Evolutionary conservation across 2,113 vertebrate genomes (phyloP).

Genomic region (Amblyornis subalaris): DNA sequence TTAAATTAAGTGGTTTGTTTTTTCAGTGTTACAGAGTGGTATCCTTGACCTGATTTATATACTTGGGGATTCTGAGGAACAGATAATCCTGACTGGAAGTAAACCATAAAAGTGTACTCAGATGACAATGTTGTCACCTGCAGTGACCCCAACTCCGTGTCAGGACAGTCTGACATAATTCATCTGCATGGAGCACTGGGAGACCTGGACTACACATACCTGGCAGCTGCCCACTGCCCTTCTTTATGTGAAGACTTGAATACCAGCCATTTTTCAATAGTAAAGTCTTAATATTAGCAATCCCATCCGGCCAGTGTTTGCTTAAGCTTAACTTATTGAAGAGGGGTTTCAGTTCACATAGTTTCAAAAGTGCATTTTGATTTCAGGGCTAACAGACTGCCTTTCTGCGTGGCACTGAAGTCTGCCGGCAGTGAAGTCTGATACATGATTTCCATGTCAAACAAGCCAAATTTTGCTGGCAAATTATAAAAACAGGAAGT

Average conservation of each 20-base stretch:
- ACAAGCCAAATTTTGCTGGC: neutral
- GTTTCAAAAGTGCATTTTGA: neutral
- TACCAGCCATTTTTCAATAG: neutral
- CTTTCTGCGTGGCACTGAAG: neutral
- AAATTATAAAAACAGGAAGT: slow-evolving; percentile 10
- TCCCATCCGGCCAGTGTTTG: neutral
- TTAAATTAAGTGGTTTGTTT: neutral
- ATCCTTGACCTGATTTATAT: neutral
- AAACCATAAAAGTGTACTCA: neutral
- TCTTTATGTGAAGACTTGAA: neutral
- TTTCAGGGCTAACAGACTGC: neutral
- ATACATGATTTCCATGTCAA: neutral
- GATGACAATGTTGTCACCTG: neutral
- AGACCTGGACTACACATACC: neutral
- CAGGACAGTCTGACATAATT: neutral
- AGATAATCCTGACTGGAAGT: neutral
- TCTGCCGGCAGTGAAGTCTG: neutral
- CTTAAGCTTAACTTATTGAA: neutral
- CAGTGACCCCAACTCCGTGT: neutral
- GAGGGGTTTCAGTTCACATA: neutral
- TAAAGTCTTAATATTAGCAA: neutral
- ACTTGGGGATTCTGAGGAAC: neutral
- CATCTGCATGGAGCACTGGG: neutral
- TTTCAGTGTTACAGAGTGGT: neutral
- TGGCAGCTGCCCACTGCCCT: neutral